Evolutionary conservation across 2,113 vertebrate genomes (phyloP).

Genomic region (Lanius ludovicianus): DNA sequence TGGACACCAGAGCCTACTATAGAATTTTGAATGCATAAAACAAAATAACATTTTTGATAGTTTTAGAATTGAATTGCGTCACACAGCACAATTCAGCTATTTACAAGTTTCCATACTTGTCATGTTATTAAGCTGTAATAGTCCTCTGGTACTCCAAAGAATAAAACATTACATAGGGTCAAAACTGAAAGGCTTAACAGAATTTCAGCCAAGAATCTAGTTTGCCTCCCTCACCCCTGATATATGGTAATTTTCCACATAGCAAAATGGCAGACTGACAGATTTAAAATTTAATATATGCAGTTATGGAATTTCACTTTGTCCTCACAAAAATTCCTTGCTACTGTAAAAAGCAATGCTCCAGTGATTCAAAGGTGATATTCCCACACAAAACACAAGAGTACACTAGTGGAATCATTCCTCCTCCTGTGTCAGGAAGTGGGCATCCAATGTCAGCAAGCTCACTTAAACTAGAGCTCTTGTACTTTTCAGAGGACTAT

Average conservation of each 20-base stretch:
- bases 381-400: background rate
- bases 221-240: background rate
- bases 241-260: background rate
- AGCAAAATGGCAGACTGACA: background rate
- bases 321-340: background rate
- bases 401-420: background rate
- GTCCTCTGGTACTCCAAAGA: background rate
- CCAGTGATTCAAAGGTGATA: background rate
- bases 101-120: background rate
- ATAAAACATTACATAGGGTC: background rate
- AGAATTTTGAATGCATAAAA: background rate
- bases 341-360: background rate
- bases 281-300: background rate
- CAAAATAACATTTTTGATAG: background rate
- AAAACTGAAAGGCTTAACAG: background rate
- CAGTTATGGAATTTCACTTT: background rate
- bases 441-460: background rate
- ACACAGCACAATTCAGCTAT: background rate
- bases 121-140: background rate
- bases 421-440: background rate
- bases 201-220: background rate
- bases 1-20: background rate
- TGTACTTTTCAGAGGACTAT: background rate
- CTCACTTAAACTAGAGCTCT: background rate
- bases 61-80: background rate